phyloP scores from a whole-genome alignment of 2,888 invertebrate genomes.

The Lathronympha strigana region DNA sequence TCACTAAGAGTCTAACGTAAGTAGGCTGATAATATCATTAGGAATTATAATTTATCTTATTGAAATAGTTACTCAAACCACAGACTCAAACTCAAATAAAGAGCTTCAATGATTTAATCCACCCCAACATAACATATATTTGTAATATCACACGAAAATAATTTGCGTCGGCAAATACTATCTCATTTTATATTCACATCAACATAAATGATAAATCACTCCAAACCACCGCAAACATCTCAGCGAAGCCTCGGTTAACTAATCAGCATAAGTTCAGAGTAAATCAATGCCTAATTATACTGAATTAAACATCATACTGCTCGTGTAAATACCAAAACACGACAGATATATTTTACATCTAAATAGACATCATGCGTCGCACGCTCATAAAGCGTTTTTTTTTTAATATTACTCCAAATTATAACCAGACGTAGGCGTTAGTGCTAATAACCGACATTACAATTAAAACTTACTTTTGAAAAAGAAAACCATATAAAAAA shows the following conservation, averaged over 20 bases:
- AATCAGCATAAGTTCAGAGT: conserved; percentile 38
- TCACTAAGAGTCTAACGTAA: too few relatives aligned
- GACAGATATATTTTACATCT: not conserved
- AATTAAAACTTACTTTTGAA: too few relatives aligned
- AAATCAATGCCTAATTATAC: conserved; percentile 32
- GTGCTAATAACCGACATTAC: too few relatives aligned
- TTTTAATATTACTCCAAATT: too few relatives aligned
- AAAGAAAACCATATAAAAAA: too few relatives aligned
- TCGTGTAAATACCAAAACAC: conserved; percentile 7
- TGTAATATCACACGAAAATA: not conserved
- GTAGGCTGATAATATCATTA: too few relatives aligned
- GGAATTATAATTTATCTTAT: too few relatives aligned
- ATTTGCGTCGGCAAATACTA: not conserved
- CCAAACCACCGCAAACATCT: conserved; percentile 18
- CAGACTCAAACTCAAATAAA: too few relatives aligned
- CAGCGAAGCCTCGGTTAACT: not conserved
- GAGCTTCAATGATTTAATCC: too few relatives aligned
- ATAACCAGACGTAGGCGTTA: too few relatives aligned
- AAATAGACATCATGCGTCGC: not conserved
- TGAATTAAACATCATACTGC: conserved; percentile 35
- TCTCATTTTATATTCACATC: not conserved
- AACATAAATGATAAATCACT: not conserved
- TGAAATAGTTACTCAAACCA: too few relatives aligned
- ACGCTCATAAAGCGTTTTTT: not conserved
- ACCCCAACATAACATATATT: too few relatives aligned